phyloP scores from a whole-genome alignment of 2,797 vertebrate genomes.

The Agapornis canus region DNA sequence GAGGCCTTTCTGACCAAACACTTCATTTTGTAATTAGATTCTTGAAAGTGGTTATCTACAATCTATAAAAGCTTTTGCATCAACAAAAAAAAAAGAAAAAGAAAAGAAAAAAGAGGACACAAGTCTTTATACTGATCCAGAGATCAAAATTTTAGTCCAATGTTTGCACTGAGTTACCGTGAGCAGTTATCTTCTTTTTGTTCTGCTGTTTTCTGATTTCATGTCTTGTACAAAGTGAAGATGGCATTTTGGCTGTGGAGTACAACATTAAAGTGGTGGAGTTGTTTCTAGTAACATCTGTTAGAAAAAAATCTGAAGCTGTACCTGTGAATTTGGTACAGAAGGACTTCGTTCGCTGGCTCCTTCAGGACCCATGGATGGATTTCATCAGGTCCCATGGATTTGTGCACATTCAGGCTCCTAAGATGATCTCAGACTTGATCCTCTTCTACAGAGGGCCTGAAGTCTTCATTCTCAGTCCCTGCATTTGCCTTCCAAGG shows the following conservation, averaged over 20 bases:
- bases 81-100: not conserved
- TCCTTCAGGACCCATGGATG: not conserved
- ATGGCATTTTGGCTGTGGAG: not conserved
- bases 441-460: not conserved
- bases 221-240: not conserved
- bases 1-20: not conserved
- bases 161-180: not conserved
- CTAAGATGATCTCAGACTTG: not conserved
- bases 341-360: not conserved
- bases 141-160: not conserved
- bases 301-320: not conserved
- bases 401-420: not conserved
- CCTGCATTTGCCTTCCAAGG: not conserved
- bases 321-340: not conserved
- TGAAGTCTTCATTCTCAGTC: not conserved
- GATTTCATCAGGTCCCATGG: not conserved
- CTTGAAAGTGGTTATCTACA: not conserved
- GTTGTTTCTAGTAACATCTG: not conserved
- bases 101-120: not conserved
- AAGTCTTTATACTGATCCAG: not conserved
- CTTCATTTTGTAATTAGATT: not conserved
- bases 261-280: not conserved
- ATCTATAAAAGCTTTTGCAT: not conserved
- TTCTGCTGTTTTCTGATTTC: not conserved
- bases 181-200: not conserved